phyloP scores from a whole-genome alignment of 2,113 vertebrate genomes.

The Gambusia affinis region DNA sequence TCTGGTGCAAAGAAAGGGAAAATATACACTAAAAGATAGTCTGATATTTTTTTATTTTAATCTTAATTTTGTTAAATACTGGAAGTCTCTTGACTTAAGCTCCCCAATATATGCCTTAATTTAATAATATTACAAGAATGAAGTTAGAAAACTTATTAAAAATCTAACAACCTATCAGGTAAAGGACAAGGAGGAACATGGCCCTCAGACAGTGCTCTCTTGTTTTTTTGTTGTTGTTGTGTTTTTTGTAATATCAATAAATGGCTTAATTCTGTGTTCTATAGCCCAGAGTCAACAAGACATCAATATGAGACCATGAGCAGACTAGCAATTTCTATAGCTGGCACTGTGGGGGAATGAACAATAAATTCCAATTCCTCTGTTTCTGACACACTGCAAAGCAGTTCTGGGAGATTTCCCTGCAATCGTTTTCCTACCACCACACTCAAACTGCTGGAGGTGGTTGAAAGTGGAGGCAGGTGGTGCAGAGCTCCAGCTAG shows the following conservation, averaged over 20 bases:
- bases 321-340: background rate
- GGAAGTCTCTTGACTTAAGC: background rate
- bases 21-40: too few relatives aligned
- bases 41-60: background rate
- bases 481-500: constrained; percentile 33
- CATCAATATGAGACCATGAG: background rate
- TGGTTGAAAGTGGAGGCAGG: constrained; percentile 12
- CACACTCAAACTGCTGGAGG: constrained; percentile 22
- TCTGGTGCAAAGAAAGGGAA: too few relatives aligned
- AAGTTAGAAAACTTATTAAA: background rate
- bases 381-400: constrained; percentile 28
- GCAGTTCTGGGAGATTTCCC: constrained; percentile 32
- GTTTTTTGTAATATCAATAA: background rate
- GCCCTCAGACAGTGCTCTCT: background rate
- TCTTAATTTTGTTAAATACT: background rate
- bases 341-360: constrained; percentile 20
- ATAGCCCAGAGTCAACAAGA: background rate
- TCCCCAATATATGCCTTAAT: background rate
- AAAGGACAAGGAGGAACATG: too few relatives aligned
- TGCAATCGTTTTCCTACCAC: constrained; percentile 16
- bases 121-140: background rate
- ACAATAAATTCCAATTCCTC: constrained; percentile 19
- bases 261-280: background rate
- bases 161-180: background rate
- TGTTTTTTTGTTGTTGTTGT: background rate